Conservation (phyloP, 2,113 vertebrate species). For the Elachura formosa region DNA sequence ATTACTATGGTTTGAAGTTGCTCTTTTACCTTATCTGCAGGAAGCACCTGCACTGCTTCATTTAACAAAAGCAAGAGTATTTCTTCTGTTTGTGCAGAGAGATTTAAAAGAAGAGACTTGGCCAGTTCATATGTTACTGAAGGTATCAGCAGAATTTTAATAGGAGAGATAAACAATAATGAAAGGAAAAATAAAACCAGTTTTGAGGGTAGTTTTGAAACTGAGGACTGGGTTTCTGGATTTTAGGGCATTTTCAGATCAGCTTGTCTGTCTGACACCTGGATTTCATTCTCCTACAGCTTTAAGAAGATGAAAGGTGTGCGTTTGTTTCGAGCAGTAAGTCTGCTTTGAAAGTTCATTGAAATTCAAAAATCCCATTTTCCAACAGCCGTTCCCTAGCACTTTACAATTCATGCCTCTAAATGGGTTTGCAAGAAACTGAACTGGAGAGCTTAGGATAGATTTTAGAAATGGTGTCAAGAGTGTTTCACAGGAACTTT, state of each 20-base stretch:
- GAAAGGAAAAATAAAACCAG: background rate
- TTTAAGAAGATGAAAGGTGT: background rate
- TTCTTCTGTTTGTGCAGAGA: conserved; percentile 21
- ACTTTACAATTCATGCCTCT: background rate
- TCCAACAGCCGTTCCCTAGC: background rate
- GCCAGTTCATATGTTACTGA: background rate
- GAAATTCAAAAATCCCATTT: conserved; percentile 10
- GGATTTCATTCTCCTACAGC: background rate
- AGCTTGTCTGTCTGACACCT: background rate
- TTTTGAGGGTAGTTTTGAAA: background rate
- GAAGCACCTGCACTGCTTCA: background rate
- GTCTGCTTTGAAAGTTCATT: background rate
- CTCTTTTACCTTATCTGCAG: conserved; percentile 36
- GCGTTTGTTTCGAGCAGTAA: background rate
- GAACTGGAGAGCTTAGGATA: background rate
- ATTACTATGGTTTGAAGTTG: background rate
- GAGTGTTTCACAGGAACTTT: background rate
- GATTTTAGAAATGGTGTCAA: background rate
- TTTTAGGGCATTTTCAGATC: background rate
- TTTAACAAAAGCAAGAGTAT: background rate
- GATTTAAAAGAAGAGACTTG: background rate
- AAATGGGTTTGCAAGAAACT: background rate
- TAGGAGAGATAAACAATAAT: background rate
- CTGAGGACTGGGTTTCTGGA: background rate
- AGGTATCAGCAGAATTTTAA: conserved; percentile 24